These are phyloP conservation scores for Neogobius melanostomus DNA, from an alignment of 2,113 vertebrate species.

Conservation along the genomic window DNA sequence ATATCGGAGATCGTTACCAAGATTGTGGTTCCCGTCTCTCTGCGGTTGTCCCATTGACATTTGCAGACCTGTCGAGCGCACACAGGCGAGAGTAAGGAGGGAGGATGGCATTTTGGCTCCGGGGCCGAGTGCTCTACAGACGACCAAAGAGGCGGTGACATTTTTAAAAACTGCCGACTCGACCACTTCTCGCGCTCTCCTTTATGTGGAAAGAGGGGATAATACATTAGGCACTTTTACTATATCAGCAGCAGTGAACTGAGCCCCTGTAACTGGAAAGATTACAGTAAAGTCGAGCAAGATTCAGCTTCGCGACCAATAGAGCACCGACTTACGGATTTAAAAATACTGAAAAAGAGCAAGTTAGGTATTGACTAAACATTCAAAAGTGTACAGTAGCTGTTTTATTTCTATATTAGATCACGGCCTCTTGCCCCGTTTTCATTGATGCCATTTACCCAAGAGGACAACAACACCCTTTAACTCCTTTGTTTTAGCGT, in stretches of 20 bases:
- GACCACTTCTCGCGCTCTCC: slow-evolving; percentile 41
- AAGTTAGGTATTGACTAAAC: background rate
- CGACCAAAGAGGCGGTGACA: slow-evolving; percentile 64
- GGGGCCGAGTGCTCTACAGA: slow-evolving; percentile 48
- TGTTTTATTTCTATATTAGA: too few relatives aligned
- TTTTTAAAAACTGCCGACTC: slow-evolving; percentile 60
- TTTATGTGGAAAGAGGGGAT: slow-evolving; percentile 49
- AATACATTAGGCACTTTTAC: slow-evolving; percentile 32
- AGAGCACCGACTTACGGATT: background rate
- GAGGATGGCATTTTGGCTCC: slow-evolving; percentile 68
- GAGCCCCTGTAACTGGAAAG: slow-evolving; percentile 30
- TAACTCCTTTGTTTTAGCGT: too few relatives aligned
- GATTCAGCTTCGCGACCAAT: background rate
- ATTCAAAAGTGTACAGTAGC: too few relatives aligned
- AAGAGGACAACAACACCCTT: too few relatives aligned
- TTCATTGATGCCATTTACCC: too few relatives aligned
- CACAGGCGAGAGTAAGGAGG: slow-evolving; percentile 63
- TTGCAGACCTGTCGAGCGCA: slow-evolving; percentile 63
- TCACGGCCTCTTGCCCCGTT: too few relatives aligned
- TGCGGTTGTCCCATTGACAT: slow-evolving; percentile 68
- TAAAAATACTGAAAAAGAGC: background rate
- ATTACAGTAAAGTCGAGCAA: background rate
- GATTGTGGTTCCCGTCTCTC: slow-evolving; percentile 18
- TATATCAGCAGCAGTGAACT: slow-evolving; percentile 50
- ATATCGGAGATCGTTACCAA: slow-evolving; percentile 16